Percentiles rank a stretch among this genome's conserved stretches.
phyloP scores from a whole-genome alignment of 2,113 vertebrate genomes.

The Cariama cristata region DNA sequence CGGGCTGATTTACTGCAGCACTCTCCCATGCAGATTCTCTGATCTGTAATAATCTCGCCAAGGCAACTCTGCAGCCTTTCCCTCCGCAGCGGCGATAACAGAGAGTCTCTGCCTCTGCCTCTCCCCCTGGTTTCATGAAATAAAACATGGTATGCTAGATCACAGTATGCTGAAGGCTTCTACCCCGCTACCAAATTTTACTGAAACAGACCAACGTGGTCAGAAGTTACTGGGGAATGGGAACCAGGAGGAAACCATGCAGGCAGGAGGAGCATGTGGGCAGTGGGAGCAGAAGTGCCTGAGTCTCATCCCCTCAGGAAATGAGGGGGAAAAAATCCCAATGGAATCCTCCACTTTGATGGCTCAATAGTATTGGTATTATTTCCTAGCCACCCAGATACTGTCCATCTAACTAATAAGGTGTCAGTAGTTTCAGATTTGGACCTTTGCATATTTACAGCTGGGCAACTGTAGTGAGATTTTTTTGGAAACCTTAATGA shows the following conservation, averaged over 20 bases:
- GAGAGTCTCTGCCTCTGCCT: not conserved
- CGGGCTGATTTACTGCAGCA: not conserved
- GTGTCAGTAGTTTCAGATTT: not conserved
- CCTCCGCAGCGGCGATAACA: accelerated
- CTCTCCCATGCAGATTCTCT: not conserved
- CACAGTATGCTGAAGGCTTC: accelerated
- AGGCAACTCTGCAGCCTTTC: not conserved
- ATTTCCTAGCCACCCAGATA: not conserved
- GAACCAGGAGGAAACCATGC: not conserved
- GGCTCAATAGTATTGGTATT: not conserved
- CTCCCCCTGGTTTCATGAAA: not conserved
- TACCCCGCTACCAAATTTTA: not conserved
- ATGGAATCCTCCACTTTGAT: not conserved
- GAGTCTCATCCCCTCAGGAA: not conserved
- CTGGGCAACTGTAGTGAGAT: not conserved
- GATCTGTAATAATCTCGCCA: not conserved
- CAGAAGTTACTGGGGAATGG: not conserved
- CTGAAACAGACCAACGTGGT: not conserved
- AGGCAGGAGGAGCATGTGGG: not conserved
- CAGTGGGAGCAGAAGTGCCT: not conserved
- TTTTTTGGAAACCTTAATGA: not conserved
- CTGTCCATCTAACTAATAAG: not conserved
- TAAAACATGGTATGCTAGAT: not conserved
- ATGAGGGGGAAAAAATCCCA: accelerated
- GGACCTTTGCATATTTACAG: not conserved